Base-by-base conservation (phyloP, 2,888 invertebrate species). In the Heliconius erato region DNA sequence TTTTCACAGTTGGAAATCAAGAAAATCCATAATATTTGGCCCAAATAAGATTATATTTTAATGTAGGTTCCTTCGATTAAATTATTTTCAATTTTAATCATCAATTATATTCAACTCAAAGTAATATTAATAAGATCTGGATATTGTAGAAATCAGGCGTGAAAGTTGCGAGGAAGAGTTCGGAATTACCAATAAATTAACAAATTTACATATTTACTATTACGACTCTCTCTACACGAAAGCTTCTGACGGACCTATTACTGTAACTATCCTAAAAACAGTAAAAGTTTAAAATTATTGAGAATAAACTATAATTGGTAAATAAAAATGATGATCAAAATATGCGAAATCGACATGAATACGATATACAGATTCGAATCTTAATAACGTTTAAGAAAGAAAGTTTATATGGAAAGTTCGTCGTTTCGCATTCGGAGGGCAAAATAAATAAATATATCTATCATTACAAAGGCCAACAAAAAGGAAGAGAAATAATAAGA, bases 121-220 rank as follows among this genome's bases (percentile, higher is more conserved):
- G 16, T 44, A 59, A 77, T 74, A 72, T 19, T 16, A 49, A 72
- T 44, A 65, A 40, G 12, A 71, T 81, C 35, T 83, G 71, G 87
- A 89, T 89, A 90, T 87, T 88, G 88, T 93, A 94, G 93, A 94
- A 93, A 93, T 92, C 91, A 88, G 88, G 84, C 88, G 94, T 91
- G 95, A 95, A 95, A 95, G 95, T 93, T 90, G 92, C 91, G 90
- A 91, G 88, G 91, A 91, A 88, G 90, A 90, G 85, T 87, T 88
- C 87, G 78, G 85, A 94, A 93, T 92, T 90, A 91, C 92, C 92
- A 93, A 88, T 90, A 87, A 91, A 91, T 90, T 90, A 87, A 84
- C 85, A 89, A 88, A 92, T 93, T 94, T 93, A 92, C 91, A 91
- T 91, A 89, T 90, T n/a, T 91, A 83, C 79, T 84, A 82, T 84